Evolutionary conservation across 2,797 vertebrate genomes (phyloP), one percentile per base, ranked within the genome.

Genomic region (Smutsia temminckii): DNA sequence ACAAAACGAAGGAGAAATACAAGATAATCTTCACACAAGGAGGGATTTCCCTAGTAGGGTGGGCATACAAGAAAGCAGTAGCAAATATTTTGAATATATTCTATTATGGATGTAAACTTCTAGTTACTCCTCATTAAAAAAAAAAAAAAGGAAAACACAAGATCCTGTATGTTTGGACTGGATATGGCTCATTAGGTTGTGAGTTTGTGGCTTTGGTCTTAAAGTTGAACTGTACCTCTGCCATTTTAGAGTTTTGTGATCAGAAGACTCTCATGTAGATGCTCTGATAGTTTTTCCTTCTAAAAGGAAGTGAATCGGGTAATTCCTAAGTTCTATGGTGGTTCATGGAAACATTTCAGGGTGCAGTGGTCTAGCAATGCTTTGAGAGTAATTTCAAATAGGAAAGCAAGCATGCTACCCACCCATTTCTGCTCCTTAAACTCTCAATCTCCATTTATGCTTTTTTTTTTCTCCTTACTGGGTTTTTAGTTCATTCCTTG

Each of bases 211-310:
- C 6, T 71, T 11, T 69, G 61, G 63, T 16, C 42, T 87, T 51
- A n/a, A 64, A 75, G 40, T 0, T 57, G 42, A 93, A 64, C 13
- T 55, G 13, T 5, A 40, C 8, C 11, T 69, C 32, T 81, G 57
- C 57, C 18, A n/a, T 69, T 93, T 85, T 85, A 57, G 86, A 81
- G 85, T 85, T 77, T 12, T 88, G 64, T 61, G 78, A 80, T 53
- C 14, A 61, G 78, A 74, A 63, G 40, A 74, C 32, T 57, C 46
- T 71, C 8, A 8, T 8, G 14, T 3, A 2, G 18, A 88, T 4
- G 9, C 64, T 88, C 37, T 40, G 42, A 87, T 13, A 69, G 37
- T 23, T 61, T 64, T 40, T 68, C 25, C 55, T 69, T 71, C 21
- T 69, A 53, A 49, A 61, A 69, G 27, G 53, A 79, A 72, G 21